Base-by-base conservation (phyloP, 2,113 vertebrate genomes). In the Mormyrus lacerda region DNA sequence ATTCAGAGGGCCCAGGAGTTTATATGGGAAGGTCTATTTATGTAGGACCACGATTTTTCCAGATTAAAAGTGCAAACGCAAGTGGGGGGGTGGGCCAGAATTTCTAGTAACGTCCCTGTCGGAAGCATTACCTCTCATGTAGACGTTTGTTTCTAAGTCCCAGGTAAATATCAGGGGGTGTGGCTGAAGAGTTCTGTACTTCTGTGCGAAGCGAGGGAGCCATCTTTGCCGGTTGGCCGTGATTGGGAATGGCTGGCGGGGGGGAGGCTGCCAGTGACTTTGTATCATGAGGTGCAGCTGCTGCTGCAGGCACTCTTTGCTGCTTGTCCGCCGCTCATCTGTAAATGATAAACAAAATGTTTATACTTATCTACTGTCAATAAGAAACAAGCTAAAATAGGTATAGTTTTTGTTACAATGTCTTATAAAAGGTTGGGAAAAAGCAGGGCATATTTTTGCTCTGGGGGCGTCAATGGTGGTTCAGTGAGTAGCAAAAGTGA, bases 41-140 rank as follows among this genome's bases (percentile, higher is more conserved):
- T 11, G 9, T 31, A 69, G 9, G 61, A 65, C 8, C 58, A n/a
- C 58, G 10, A n/a, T 65, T 65, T 27, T 61, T 27, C 27, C 58
- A 65, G 24, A 27, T 65, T 65, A n/a, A 65, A 27, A 27, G 24
- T 65, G 58, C 58, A 61, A 24, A n/a, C 24, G 2, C 58, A 61
- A n/a, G 58, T 24, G 7, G 58, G 24, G 58, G 24, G 58, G 7
- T 8, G n/a, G n/a, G n/a, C 2, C 58, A 61, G 58, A 65, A 65
- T 65, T 69, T 69, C 76, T 82, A 24, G 76, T 5, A 21, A 44
- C 76, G 1, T 6, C 76, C 76, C 39, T 10, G 2, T 24, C 44
- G 35, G 39, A n/a, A n/a, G 21, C 82, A 47, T 88, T 88, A 94
- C 94, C 94, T 93, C 89, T 92, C 31, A 83, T 86, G 89, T 76